Evolutionary conservation across 2,888 invertebrate species (phyloP).

Genomic region (Ligdia adustata): DNA sequence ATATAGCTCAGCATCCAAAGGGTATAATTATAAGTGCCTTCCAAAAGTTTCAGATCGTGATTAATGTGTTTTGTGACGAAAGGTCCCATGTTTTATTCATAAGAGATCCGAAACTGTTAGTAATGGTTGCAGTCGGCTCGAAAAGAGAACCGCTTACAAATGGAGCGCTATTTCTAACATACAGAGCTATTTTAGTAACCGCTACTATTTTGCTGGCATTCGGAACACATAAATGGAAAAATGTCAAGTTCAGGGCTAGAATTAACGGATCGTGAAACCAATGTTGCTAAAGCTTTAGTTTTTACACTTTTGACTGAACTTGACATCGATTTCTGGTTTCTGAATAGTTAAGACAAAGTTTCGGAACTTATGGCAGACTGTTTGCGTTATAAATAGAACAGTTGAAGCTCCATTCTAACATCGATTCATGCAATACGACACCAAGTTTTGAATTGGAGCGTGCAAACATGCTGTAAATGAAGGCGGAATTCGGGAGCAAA

Average conservation of each 20-base stretch:
- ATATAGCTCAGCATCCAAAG: conserved; percentile 11
- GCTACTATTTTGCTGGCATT: conserved; percentile 23
- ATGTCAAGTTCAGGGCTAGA: conserved; percentile 30
- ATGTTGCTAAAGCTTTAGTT: conserved; percentile 10
- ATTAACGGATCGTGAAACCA: conserved; percentile 20
- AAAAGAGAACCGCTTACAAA: conserved; percentile 27
- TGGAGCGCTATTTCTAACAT: conserved; percentile 30
- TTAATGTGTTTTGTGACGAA: conserved; percentile 33
- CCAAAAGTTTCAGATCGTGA: conserved; percentile 26
- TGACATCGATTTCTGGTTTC: conserved; percentile 23
- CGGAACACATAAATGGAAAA: conserved; percentile 29
- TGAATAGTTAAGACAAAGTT: conserved; percentile 16
- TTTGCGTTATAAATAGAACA: conserved; percentile 22
- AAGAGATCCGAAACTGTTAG: conserved; percentile 26
- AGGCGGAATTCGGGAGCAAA: conserved; percentile 38
- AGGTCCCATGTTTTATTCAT: conserved; percentile 34
- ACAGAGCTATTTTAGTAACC: conserved; percentile 23
- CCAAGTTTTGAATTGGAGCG: conserved; percentile 33
- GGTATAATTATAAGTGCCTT: conserved; percentile 24
- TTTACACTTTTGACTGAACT: conserved; percentile 22
- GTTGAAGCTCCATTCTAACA: conserved; percentile 27
- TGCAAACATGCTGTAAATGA: conserved; percentile 49
- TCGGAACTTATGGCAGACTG: conserved; percentile 15
- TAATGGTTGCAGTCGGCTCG: conserved; percentile 27
- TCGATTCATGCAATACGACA: conserved; percentile 40